Evolutionary conservation across 2,797 vertebrate species (phyloP), one percentile per base, ranked within the genome.

Genomic region (Peromyscus attwateri): DNA sequence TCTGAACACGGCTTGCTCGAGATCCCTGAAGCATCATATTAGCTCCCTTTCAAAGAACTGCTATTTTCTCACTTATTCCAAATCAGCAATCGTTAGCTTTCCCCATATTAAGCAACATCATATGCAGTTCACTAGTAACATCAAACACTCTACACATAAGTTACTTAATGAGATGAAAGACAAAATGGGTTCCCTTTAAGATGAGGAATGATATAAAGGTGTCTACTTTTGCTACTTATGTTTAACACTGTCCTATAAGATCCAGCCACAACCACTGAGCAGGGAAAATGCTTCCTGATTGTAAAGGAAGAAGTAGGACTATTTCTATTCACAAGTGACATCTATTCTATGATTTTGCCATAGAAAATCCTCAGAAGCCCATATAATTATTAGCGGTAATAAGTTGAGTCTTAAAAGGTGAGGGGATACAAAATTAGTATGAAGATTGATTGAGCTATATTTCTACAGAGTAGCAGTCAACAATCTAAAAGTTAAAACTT

Each of bases 401-500:
- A 92, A 64, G 57, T 8, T n/a, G 37, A 96, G 34, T 94, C 93
- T 62, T 83, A 49, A 83, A 87, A 91, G 66, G 31, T 77, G 80
- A 49, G 7, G 80, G 52, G n/a, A 71, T 94, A 70, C 1, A 87
- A 82, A 60, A 73, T 89, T 1, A 79, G 60, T 40, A 92, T 25
- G 89, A 31, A 87, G 92, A 90, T 80, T 68, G 3, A 95, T 84
- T 68, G 3, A 95, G 79, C 10, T 88, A 66, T 60, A 66, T 85
- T 92, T 95, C 37, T 29, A 89, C 31, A 95, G 29, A 79, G 12
- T 62, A 90, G 37, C 46, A 79, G 89, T 75, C 40, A 96, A 27
- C 10, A 93, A 89, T 87, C 43, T 57, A n/a, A 89, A 89, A 97
- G 81, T 46, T 92, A 43, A 89, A n/a, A 95, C 75, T 89, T 91